Percentiles rank a stretch among this genome's conserved stretches.
Evolutionary conservation across 2,113 vertebrate species (phyloP).

Genomic region (Brachionichthys hirsutus): DNA sequence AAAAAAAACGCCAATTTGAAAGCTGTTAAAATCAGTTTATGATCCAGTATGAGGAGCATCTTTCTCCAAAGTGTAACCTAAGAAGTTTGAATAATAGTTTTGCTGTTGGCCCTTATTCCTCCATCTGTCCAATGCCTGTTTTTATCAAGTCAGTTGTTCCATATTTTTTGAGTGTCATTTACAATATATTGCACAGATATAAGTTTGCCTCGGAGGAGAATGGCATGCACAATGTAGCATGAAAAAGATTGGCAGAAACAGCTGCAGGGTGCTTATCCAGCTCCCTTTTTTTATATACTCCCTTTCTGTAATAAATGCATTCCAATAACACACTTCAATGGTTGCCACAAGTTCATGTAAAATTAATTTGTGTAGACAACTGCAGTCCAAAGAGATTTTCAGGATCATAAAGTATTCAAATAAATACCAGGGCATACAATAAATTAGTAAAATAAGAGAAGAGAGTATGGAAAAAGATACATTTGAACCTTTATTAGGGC

Average conservation of each 20-base stretch:
- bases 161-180: constrained; percentile 1
- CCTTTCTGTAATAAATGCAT: constrained; percentile 3
- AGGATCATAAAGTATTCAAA: not conserved
- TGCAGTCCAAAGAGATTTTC: not conserved
- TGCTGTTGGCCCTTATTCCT: no score
- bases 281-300: not conserved
- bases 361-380: not conserved
- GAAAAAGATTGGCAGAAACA: constrained; percentile 2
- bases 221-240: not conserved
- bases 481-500: not conserved
- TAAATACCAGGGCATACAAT: not conserved
- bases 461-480: not conserved
- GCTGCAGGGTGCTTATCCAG: constrained; percentile 6
- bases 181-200: not conserved
- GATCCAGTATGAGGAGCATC: no score
- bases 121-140: no score
- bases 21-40: no score
- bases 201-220: constrained; percentile 7
- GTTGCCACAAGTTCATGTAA: constrained; percentile 4
- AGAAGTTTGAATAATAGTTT: no score
- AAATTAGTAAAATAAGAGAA: not conserved
- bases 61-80: no score
- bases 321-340: not conserved
- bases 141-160: not conserved
- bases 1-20: no score